Conservation (phyloP, 2,113 vertebrate species). For the Desmodus rotundus region DNA sequence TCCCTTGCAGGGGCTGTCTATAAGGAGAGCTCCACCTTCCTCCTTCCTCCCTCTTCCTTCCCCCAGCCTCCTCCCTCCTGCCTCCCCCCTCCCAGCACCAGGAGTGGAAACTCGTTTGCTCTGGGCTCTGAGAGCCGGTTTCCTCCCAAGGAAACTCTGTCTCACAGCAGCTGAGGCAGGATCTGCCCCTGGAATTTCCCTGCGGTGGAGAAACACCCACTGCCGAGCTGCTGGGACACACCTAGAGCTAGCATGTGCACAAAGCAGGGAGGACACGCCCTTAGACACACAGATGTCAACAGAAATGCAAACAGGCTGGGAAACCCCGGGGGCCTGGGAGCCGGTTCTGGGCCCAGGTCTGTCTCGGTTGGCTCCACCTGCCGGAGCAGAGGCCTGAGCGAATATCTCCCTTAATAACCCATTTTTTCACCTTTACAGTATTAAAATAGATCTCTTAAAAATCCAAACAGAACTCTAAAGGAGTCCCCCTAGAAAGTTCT, state of each 20-base stretch:
- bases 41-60: too few relatives aligned
- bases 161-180: rapidly evolving
- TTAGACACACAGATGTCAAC: not conserved
- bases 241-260: not conserved
- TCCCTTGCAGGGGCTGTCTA: not conserved
- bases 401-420: not conserved
- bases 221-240: not conserved
- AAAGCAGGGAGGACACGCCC: not conserved
- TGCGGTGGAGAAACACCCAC: not conserved
- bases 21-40: not conserved
- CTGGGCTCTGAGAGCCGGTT: conserved; percentile 9
- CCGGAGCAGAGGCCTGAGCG: not conserved
- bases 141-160: conserved; percentile 35
- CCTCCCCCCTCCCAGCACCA: not conserved
- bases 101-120: not conserved
- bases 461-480: not conserved
- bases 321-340: not conserved
- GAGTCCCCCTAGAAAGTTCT: not conserved
- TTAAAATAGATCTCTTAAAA: not conserved
- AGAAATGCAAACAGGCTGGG: not conserved
- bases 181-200: not conserved
- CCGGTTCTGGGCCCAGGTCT: not conserved
- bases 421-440: not conserved
- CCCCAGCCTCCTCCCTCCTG: too few relatives aligned
- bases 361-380: not conserved